Percentiles rank a stretch among this genome's conserved stretches.
Conservation (phyloP, 2,113 vertebrate genomes). For the Steatornis caripensis region DNA sequence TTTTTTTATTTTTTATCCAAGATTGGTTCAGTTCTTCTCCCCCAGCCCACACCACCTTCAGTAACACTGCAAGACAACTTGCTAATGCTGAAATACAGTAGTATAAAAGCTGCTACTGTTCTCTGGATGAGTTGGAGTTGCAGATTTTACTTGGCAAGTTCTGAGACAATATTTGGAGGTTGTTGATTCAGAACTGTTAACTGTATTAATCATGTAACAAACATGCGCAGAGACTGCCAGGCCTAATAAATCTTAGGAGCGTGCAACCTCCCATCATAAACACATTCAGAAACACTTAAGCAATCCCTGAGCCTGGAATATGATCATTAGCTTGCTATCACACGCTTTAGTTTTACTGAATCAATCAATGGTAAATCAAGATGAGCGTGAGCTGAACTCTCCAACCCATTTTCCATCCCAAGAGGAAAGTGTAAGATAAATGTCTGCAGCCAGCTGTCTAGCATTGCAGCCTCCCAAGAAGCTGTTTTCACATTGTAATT, state of each 20-base stretch:
- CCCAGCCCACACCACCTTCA: background rate
- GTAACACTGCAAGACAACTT: background rate
- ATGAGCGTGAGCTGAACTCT: background rate
- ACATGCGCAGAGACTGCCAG: constrained; percentile 25
- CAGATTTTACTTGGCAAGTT: constrained; percentile 50
- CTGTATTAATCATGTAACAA: constrained; percentile 61
- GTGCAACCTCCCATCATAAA: constrained; percentile 49
- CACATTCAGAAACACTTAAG: constrained; percentile 53
- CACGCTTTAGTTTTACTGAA: background rate
- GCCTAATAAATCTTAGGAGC: constrained; percentile 42
- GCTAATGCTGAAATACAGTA: background rate
- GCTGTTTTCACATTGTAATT: constrained; percentile 17
- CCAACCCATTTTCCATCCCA: background rate
- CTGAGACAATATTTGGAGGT: constrained; percentile 42
- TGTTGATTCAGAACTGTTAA: constrained; percentile 38
- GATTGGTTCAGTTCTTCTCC: too few species aligned
- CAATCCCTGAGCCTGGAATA: constrained; percentile 3
- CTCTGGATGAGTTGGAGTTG: background rate
- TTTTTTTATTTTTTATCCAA: background rate
- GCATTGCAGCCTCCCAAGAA: background rate
- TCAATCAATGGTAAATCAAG: background rate
- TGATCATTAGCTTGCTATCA: constrained; percentile 28
- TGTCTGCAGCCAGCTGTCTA: background rate
- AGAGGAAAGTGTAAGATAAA: background rate
- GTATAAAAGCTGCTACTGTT: constrained; percentile 48